Percentiles rank a stretch among this genome's conserved stretches.
Evolutionary conservation across 2,113 vertebrate genomes (phyloP).

Genomic region (Amblyornis subalaris): DNA sequence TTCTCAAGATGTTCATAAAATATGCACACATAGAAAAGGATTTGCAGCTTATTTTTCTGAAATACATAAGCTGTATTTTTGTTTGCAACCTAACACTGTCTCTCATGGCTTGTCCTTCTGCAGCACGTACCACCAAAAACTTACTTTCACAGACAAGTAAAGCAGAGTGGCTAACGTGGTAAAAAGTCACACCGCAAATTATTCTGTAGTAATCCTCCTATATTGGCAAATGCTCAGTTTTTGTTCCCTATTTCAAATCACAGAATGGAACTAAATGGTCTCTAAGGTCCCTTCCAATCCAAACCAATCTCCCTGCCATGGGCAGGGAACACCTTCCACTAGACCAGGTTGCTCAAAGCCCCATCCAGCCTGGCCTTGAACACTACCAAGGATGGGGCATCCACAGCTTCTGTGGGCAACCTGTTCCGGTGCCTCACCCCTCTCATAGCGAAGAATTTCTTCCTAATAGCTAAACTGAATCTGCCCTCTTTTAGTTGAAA

Average conservation of each 20-base stretch:
- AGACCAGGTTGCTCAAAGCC: not conserved
- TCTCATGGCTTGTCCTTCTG: not conserved
- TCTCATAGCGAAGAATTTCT: not conserved
- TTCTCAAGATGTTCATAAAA: not conserved
- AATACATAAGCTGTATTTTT: not conserved
- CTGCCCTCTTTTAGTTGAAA: not conserved
- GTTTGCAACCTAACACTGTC: not conserved
- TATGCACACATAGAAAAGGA: accelerated
- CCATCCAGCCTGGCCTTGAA: not conserved
- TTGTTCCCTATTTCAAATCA: not conserved
- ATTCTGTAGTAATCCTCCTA: not conserved
- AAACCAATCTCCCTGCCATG: not conserved
- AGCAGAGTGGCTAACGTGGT: accelerated
- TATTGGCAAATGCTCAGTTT: accelerated
- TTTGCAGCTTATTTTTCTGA: not conserved
- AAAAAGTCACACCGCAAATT: not conserved
- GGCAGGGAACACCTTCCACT: not conserved
- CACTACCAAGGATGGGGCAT: not conserved
- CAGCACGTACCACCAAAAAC: not conserved
- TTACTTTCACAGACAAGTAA: not conserved
- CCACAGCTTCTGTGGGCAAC: not conserved
- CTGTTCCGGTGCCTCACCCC: not conserved
- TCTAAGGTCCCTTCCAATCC: not conserved
- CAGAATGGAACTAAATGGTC: not conserved
- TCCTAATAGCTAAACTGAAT: not conserved